These are phyloP conservation scores for Patella caerulea DNA, from an alignment of 2,888 invertebrate genomes.

Conservation along the genomic window DNA sequence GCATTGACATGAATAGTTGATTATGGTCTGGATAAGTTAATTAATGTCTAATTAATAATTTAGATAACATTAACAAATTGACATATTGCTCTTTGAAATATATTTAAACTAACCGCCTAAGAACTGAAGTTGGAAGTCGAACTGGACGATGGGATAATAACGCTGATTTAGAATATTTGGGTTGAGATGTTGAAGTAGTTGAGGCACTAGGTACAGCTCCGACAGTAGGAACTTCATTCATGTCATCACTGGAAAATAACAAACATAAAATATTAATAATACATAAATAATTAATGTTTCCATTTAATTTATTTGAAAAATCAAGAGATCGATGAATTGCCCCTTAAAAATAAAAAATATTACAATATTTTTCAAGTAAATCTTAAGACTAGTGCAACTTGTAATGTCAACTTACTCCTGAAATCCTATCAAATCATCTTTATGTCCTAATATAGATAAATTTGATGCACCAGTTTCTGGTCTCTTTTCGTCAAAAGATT, in stretches of 20 bases:
- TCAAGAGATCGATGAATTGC: no score
- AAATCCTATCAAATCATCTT: conserved; percentile 76
- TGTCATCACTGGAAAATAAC: background rate
- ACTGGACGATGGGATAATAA: conserved; percentile 28
- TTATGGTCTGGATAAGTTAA: no score
- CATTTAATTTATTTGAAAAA: background rate
- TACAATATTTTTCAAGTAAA: no score
- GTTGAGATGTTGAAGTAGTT: background rate
- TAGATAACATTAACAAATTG: no score
- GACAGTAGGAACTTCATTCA: conserved; percentile 17
- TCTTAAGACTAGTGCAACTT: no score
- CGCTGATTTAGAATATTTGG: conserved; percentile 33
- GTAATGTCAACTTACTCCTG: conserved; percentile 43
- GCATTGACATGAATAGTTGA: no score
- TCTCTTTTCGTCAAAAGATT: conserved; percentile 36
- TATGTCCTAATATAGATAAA: conserved; percentile 63
- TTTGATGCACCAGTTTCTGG: conserved; percentile 43
- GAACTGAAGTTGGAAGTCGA: conserved; percentile 17
- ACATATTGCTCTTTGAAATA: no score
- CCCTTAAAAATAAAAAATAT: no score
- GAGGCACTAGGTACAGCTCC: conserved; percentile 3
- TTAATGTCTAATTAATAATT: no score
- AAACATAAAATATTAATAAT: no score
- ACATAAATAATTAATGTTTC: background rate
- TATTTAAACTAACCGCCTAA: conserved; percentile 1